Evolutionary conservation across 2,797 vertebrate species (phyloP).

Genomic region (Allobates femoralis): DNA sequence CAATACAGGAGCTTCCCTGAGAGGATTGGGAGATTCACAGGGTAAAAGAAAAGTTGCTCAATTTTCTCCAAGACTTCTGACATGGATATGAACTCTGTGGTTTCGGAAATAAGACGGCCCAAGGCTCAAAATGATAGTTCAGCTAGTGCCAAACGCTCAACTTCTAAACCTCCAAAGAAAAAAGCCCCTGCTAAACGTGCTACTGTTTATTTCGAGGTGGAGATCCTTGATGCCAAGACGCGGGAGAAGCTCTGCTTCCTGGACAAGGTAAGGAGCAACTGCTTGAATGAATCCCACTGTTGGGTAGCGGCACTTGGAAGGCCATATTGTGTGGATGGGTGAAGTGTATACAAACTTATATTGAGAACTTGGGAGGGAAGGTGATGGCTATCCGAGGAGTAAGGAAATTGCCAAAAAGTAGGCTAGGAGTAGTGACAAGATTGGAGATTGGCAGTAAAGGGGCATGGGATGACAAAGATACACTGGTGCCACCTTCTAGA

Average conservation of each 20-base stretch:
- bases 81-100: constrained; percentile 79
- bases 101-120: constrained; percentile 77
- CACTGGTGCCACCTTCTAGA: not conserved
- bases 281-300: not conserved
- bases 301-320: not conserved
- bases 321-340: not conserved
- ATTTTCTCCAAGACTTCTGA: constrained; percentile 20
- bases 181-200: constrained; percentile 81
- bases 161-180: constrained; percentile 77
- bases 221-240: constrained; percentile 93
- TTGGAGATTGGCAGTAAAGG: not conserved
- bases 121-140: constrained; percentile 63
- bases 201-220: constrained; percentile 97
- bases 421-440: not conserved
- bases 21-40: not conserved
- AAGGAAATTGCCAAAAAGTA: not conserved
- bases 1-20: not conserved
- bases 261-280: constrained; percentile 87
- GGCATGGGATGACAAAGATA: not conserved
- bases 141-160: constrained; percentile 64
- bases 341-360: not conserved
- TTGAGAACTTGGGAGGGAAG: not conserved
- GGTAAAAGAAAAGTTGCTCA: constrained; percentile 17
- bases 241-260: constrained; percentile 96
- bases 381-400: not conserved